Evolutionary conservation across 1,140 invertebrate genomes (phyloP).

Genomic region (Tenebrio molitor): DNA sequence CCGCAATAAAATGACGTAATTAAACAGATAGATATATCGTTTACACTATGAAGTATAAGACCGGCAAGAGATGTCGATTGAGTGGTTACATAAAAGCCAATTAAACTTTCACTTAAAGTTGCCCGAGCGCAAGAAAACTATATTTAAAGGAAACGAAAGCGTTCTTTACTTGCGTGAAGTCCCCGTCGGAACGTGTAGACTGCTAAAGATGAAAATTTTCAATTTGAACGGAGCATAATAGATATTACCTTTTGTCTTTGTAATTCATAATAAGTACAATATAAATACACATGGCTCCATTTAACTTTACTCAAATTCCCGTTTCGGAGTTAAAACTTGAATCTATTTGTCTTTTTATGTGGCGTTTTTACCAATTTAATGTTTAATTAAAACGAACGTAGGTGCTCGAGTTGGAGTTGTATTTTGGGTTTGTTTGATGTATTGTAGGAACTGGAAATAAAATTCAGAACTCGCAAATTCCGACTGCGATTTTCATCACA

Average conservation of each 20-base stretch:
- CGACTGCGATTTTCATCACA: not conserved
- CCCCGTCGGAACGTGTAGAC: not conserved
- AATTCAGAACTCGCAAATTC: not conserved
- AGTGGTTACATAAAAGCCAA: too few species aligned
- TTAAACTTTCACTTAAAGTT: too few species aligned
- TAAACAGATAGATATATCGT: too few species aligned
- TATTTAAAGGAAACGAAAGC: not conserved
- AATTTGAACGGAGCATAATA: not conserved
- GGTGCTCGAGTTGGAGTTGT: too few species aligned
- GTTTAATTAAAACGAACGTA: too few species aligned
- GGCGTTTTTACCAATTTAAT: too few species aligned
- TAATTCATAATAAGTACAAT: not conserved
- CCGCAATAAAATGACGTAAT: too few species aligned
- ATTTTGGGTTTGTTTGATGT: too few species aligned
- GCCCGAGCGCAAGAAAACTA: not conserved
- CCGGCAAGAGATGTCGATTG: too few species aligned
- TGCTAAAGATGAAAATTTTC: not conserved
- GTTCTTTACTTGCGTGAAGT: not conserved
- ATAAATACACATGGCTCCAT: not conserved
- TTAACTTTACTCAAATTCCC: not conserved
- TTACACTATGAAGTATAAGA: too few species aligned
- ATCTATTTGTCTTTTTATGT: too few species aligned
- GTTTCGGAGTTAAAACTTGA: not conserved
- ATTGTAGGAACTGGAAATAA: not conserved
- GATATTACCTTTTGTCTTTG: constrained; percentile 1